Conservation (phyloP, 2,888 invertebrate species). For the Mamestra brassicae region DNA sequence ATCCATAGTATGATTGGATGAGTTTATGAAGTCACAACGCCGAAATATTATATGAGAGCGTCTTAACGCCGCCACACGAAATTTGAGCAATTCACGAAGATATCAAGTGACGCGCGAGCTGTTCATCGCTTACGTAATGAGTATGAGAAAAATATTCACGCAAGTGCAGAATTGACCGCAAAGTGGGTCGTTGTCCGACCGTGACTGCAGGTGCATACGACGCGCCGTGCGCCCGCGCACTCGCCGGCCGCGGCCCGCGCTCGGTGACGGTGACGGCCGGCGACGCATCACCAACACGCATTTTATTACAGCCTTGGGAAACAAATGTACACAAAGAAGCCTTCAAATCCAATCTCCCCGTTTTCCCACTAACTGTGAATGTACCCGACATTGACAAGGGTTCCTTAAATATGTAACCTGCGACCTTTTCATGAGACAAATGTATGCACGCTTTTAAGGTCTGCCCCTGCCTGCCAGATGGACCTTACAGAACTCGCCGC, state of each 20-base stretch:
- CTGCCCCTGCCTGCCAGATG: constrained; percentile 52
- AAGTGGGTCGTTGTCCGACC: constrained; percentile 82
- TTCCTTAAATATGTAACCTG: constrained; percentile 71
- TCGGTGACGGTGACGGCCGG: constrained; percentile 45
- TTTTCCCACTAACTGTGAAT: constrained; percentile 60
- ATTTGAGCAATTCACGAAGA: constrained; percentile 36
- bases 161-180: constrained; percentile 72
- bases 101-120: constrained; percentile 30
- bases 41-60: constrained; percentile 37
- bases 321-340: constrained; percentile 35
- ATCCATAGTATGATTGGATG: constrained; percentile 1
- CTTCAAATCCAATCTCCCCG: constrained; percentile 40
- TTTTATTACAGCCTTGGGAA: constrained; percentile 45
- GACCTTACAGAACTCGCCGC: constrained; percentile 50
- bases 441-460: constrained; percentile 64
- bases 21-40: constrained; percentile 30
- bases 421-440: constrained; percentile 69
- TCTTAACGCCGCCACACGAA: constrained; percentile 6
- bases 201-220: constrained; percentile 73
- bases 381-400: constrained; percentile 79
- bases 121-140: constrained; percentile 65
- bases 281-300: constrained; percentile 31
- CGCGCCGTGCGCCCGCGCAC: constrained; percentile 15
- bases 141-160: constrained; percentile 68
- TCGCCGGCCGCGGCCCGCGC: constrained; percentile 7